Evolutionary conservation across 2,113 vertebrate species (phyloP).

Genomic region (Mungos mungo): DNA sequence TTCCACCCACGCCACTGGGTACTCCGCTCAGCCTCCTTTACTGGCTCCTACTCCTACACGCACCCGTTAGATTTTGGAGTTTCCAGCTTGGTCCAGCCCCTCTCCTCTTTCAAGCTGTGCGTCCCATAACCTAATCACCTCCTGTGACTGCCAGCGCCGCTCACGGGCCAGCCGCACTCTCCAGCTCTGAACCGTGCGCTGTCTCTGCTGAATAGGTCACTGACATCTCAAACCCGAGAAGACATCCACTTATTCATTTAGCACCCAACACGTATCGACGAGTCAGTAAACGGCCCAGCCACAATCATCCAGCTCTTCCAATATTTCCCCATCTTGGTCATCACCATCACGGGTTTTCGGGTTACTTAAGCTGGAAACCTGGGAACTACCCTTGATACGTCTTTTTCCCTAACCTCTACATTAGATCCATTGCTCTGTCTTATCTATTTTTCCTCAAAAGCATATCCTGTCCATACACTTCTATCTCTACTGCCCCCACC

Average conservation of each 20-base stretch:
- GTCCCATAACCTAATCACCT: accelerated
- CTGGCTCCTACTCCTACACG: accelerated
- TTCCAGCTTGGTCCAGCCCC: not conserved
- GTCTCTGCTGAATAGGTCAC: not conserved
- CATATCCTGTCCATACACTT: not conserved
- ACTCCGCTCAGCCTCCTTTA: not conserved
- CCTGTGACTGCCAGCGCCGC: accelerated
- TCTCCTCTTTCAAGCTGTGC: not conserved
- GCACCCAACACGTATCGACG: no score
- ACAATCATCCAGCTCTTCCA: not conserved
- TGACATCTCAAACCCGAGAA: not conserved
- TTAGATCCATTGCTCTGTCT: not conserved
- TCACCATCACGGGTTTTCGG: accelerated
- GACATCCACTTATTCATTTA: not conserved
- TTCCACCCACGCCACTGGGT: not conserved
- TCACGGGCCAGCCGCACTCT: not conserved
- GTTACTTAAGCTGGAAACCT: not conserved
- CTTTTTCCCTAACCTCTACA: not conserved
- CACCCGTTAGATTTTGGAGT: accelerated
- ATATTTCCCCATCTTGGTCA: not conserved
- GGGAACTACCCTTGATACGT: not conserved
- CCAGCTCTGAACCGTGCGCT: not conserved
- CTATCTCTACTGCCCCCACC: accelerated
- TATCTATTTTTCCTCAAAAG: not conserved
- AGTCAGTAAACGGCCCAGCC: not conserved